These are phyloP conservation scores for Micoletzkya japonica DNA, from an alignment of 2,888 invertebrate genomes.

Conservation along the genomic window DNA sequence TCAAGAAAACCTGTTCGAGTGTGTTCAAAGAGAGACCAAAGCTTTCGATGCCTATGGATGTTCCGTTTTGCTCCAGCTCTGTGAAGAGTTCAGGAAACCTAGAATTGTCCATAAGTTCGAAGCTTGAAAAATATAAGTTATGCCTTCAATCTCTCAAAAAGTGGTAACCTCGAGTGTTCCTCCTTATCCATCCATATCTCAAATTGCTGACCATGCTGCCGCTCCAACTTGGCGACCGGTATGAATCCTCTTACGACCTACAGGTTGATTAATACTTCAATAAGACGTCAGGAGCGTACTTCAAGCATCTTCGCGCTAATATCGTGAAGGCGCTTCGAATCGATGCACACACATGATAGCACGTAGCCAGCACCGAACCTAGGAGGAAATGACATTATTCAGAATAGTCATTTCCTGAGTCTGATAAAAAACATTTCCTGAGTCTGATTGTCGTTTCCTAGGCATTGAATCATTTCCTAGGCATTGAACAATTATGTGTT, in stretches of 20 bases:
- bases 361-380: conserved; percentile 57
- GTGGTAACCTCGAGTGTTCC: background rate
- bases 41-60: conserved; percentile 33
- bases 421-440: too few relatives aligned
- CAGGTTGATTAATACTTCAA: too few relatives aligned
- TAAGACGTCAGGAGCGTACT: background rate
- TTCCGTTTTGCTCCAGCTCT: conserved; percentile 40
- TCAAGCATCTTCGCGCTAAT: background rate
- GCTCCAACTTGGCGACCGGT: background rate
- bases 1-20: conserved; percentile 57
- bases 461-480: background rate
- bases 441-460: background rate
- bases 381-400: background rate
- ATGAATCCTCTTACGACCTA: too few relatives aligned
- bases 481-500: too few relatives aligned
- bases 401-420: too few relatives aligned
- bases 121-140: background rate
- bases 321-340: background rate
- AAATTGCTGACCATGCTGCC: conserved; percentile 22
- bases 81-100: conserved; percentile 50
- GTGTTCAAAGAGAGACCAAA: conserved; percentile 57
- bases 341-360: conserved; percentile 38
- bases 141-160: background rate
- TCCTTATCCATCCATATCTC: conserved; percentile 21
- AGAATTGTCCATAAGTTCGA: background rate